Evolutionary conservation across 2,797 vertebrate genomes (phyloP), one percentile per base, ranked within the genome.

Genomic region (Danio jaintianensis): DNA sequence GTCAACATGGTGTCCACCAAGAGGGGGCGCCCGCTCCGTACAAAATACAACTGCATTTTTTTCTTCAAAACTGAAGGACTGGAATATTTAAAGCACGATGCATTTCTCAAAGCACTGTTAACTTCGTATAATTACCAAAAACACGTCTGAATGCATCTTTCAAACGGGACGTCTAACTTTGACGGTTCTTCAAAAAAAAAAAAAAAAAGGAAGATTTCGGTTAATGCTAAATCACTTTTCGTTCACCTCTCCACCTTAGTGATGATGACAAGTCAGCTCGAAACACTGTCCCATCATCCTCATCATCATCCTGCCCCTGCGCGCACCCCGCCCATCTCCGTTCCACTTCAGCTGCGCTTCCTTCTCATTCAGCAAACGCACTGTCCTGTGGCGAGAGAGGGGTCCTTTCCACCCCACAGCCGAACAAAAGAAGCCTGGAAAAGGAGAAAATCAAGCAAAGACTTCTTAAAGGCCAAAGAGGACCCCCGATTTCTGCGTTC

Each of bases 341-440:
- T 85, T 87, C 84, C 84, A 85, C 83, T 83, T 79, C 71, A 77
- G 77, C 70, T 56, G 80, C 80, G 75, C 80, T 84, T 84, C 83
- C 83, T 84, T 78, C 75, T 77, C 75, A 82, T 82, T 84, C 79
- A 82, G 75, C 52, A 79, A 82, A 84, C 76, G 83, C 75, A 79
- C 79, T 82, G 79, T 84, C 70, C 83, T 79, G 83, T 84, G 83
- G 83, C 75, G 83, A 84, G 83, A 72, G 83, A 79, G 83, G 75
- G 76, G 71, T 70, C 68, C 81, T 78, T 79, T 76, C 73, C 66
- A 77, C 67, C 80, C 67, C 74, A 58, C 73, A 50, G 74, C 80
- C 59, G 48, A 73, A 84, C 82, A 84, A 84, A 84, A 84, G 82
- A 81, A 56, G 73, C 40, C 61, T 68, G 63, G 59, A 81, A 72